Conservation (phyloP, 2,797 vertebrate species). For the Urocyon cinereoargenteus region DNA sequence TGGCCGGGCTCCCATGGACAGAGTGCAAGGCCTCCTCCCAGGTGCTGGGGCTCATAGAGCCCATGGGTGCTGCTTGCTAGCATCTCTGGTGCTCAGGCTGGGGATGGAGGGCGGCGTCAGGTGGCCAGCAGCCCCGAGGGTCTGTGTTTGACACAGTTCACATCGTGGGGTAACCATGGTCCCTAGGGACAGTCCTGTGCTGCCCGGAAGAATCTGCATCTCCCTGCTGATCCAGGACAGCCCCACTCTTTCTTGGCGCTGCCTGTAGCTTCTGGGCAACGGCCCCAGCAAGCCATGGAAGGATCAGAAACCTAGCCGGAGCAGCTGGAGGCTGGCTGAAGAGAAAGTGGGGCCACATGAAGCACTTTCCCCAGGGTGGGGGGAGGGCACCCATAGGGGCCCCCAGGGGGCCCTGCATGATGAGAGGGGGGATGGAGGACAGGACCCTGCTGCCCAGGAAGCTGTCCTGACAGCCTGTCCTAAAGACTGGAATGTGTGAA, state of each 20-base stretch:
- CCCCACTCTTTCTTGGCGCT: background rate
- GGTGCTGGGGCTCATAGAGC: background rate
- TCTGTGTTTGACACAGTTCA: background rate
- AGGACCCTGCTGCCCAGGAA: background rate
- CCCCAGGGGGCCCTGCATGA: background rate
- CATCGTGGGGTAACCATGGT: background rate
- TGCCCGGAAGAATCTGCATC: background rate
- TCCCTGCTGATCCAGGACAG: background rate
- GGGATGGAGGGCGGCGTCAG: background rate
- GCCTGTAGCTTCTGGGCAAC: background rate
- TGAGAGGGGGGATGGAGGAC: background rate
- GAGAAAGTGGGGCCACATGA: background rate
- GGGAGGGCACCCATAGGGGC: background rate
- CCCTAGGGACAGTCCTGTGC: background rate
- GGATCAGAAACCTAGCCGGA: background rate
- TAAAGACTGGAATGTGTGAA: background rate
- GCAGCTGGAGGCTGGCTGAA: rapidly evolving
- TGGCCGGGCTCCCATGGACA: rapidly evolving
- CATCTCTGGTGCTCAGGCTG: rapidly evolving
- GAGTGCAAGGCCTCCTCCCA: rapidly evolving
- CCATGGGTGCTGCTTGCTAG: rapidly evolving
- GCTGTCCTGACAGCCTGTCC: background rate
- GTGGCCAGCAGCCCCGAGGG: no score
- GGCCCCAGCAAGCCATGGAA: background rate
- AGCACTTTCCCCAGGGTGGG: background rate